These are phyloP conservation scores for Platycnemis pennipes DNA, from an alignment of 2,888 invertebrate species.

Conservation along the genomic window DNA sequence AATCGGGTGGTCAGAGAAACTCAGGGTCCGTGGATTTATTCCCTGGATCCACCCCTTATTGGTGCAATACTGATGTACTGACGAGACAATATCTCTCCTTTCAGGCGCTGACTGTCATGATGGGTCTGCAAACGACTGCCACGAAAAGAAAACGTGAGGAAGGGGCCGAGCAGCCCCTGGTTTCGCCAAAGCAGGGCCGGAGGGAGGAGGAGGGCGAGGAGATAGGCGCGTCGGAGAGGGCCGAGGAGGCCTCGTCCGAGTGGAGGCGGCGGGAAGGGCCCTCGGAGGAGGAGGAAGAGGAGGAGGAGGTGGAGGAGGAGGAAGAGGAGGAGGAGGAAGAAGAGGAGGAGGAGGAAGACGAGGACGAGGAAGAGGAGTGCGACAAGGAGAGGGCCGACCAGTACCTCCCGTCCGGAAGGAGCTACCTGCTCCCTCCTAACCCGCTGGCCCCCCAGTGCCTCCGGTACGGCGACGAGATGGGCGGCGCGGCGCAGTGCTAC, in stretches of 20 bases:
- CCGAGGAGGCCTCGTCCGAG: conserved; percentile 35
- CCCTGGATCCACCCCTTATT: neutral
- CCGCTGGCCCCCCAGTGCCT: conserved; percentile 73
- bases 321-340: conserved; percentile 51
- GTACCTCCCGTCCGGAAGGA: conserved; percentile 80
- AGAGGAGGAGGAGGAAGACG: conserved; percentile 72
- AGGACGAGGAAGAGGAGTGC: conserved; percentile 81
- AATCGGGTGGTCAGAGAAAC: too few relatives aligned
- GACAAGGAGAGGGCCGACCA: conserved; percentile 76
- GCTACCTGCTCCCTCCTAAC: conserved; percentile 69
- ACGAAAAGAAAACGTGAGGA: conserved; percentile 72
- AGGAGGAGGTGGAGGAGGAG: conserved; percentile 80
- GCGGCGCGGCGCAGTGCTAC: conserved; percentile 69
- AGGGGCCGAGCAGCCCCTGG: conserved; percentile 64
- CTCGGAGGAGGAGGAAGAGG: conserved; percentile 84
- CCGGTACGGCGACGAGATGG: conserved; percentile 71
- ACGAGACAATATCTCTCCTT: conserved; percentile 52
- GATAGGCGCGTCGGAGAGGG: neutral
- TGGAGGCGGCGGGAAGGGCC: conserved; percentile 77
- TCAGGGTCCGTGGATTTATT: too few relatives aligned
- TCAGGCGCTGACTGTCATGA: conserved; percentile 73
- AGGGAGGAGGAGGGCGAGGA: conserved; percentile 59
- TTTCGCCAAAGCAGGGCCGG: conserved; percentile 68
- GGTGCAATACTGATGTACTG: neutral
- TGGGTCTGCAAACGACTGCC: conserved; percentile 72